Evolutionary conservation across 1,140 invertebrate genomes (phyloP).

Genomic region (Ganaspis sp.): DNA sequence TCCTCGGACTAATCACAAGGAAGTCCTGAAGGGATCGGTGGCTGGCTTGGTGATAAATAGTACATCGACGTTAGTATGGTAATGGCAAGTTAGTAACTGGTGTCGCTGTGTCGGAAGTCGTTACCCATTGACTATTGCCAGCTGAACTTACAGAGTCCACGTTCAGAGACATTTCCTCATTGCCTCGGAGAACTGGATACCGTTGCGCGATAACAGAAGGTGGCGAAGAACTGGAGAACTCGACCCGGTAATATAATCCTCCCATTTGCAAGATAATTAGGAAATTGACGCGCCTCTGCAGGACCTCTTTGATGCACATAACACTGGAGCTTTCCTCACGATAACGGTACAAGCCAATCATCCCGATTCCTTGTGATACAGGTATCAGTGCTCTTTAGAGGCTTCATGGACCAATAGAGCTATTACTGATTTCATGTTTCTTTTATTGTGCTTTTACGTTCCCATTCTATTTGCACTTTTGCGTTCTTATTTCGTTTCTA

Average conservation of each 20-base stretch:
- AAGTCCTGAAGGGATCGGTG: conserved; percentile 26
- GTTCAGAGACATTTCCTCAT: conserved; percentile 62
- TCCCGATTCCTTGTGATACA: conserved; percentile 11
- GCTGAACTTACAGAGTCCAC: conserved; percentile 2
- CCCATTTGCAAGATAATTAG: conserved; percentile 56
- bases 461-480: too few relatives aligned
- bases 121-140: conserved; percentile 42
- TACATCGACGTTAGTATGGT: conserved; percentile 20
- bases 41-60: conserved; percentile 2
- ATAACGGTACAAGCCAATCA: conserved; percentile 61
- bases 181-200: conserved; percentile 56
- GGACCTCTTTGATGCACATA: conserved; percentile 52
- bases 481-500: too few relatives aligned
- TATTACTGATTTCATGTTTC: too few relatives aligned
- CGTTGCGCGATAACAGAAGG: conserved; percentile 65
- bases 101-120: conserved; percentile 55
- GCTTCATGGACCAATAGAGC: too few relatives aligned
- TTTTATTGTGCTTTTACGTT: too few relatives aligned
- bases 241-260: conserved; percentile 32
- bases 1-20: conserved; percentile 9
- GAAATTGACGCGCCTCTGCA: conserved; percentile 56
- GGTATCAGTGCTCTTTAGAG: not conserved
- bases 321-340: conserved; percentile 32
- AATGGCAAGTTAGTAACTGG: conserved; percentile 27
- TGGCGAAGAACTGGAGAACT: conserved; percentile 45